These are phyloP conservation scores for Morone chrysops DNA, from an alignment of 2,113 vertebrate genomes.

Conservation along the genomic window DNA sequence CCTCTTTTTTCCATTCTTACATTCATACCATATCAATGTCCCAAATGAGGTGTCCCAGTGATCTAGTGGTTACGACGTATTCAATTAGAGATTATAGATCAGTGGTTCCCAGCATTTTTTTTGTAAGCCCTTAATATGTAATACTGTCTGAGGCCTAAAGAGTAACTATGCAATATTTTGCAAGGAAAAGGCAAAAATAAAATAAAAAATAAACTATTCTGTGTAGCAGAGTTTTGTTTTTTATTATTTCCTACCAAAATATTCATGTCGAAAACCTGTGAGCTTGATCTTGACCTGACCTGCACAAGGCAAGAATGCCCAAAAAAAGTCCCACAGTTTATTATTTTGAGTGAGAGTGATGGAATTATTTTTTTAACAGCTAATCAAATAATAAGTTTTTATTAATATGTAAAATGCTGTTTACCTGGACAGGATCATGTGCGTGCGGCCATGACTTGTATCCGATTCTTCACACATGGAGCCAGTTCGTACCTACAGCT, in stretches of 20 bases:
- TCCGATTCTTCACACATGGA: constrained; percentile 93
- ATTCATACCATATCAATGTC: background rate
- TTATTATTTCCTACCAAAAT: too few species aligned
- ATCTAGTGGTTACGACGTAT: background rate
- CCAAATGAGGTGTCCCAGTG: background rate
- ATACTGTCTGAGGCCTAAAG: background rate
- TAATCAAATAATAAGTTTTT: background rate
- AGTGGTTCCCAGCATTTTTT: background rate
- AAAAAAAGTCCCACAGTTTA: too few species aligned
- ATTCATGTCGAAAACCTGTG: too few species aligned
- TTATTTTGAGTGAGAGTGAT: too few species aligned
- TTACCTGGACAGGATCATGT: constrained; percentile 89
- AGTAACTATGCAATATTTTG: background rate
- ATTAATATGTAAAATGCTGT: background rate
- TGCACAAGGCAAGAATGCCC: too few species aligned
- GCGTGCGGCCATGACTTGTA: constrained; percentile 97
- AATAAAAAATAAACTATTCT: too few species aligned
- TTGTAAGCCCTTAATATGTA: background rate
- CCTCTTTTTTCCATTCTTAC: background rate
- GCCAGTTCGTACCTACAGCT: constrained; percentile 93
- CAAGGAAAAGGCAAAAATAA: too few species aligned
- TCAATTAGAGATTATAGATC: background rate
- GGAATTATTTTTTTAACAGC: background rate
- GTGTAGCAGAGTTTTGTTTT: too few species aligned
- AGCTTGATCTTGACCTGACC: too few species aligned